A percentile compares a stretch with the other conserved stretches of the same genome.
These are phyloP conservation scores for Cochlearius cochlearius DNA, from an alignment of 2,113 vertebrate genomes.

Conservation along the genomic window DNA sequence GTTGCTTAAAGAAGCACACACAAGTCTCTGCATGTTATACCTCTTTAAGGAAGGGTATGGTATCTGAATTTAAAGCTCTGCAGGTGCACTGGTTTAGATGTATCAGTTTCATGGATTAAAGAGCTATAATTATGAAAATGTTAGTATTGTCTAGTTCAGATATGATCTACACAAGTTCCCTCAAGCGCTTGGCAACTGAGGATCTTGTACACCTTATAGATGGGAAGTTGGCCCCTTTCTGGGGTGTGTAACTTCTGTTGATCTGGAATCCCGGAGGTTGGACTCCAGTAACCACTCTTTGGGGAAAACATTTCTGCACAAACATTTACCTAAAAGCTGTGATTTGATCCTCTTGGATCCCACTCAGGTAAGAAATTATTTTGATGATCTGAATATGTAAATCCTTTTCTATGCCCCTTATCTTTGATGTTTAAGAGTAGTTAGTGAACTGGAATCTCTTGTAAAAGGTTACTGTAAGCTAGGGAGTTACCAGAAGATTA, in stretches of 20 bases:
- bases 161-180: not conserved
- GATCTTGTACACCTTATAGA: not conserved
- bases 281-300: not conserved
- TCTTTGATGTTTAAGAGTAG: not conserved
- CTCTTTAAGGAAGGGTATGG: not conserved
- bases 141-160: not conserved
- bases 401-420: not conserved
- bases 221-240: not conserved
- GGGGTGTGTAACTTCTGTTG: not conserved
- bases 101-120: not conserved
- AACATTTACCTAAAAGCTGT: slow-evolving; percentile 1
- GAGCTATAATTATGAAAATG: not conserved
- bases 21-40: not conserved
- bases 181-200: not conserved
- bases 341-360: not conserved
- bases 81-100: not conserved
- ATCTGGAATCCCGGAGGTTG: not conserved
- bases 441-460: not conserved
- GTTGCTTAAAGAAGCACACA: not conserved
- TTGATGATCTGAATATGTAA: not conserved
- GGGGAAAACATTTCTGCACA: not conserved
- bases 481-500: not conserved
- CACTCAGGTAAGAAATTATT: not conserved
- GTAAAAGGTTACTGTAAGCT: not conserved
- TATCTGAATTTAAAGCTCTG: not conserved